These are phyloP conservation scores for Clarias pachynema DNA, from an alignment of 2,797 vertebrate genomes.

Conservation along the genomic window DNA sequence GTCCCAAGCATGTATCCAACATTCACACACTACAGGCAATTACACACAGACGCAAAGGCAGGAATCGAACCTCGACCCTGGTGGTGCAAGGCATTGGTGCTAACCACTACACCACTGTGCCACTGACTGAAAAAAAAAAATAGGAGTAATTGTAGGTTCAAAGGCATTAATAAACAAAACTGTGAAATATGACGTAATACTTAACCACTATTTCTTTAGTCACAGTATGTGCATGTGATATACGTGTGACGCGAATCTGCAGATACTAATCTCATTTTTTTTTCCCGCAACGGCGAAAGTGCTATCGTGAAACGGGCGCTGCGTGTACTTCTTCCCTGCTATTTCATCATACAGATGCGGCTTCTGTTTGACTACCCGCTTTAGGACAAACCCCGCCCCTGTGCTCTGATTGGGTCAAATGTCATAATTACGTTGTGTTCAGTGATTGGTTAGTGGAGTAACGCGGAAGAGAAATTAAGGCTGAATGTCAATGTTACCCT, in stretches of 20 bases:
- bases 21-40: too few relatives aligned
- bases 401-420: background rate
- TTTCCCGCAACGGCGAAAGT: conserved; percentile 65
- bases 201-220: background rate
- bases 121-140: too few relatives aligned
- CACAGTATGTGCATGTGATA: background rate
- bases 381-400: conserved; percentile 14
- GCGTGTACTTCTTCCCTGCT: conserved; percentile 61
- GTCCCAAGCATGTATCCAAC: too few relatives aligned
- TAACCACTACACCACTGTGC: too few relatives aligned
- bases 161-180: background rate
- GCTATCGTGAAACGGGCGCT: background rate
- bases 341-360: conserved; percentile 78
- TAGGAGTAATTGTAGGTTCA: background rate
- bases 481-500: background rate
- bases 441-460: background rate
- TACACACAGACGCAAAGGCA: too few relatives aligned
- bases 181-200: background rate
- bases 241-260: conserved; percentile 64
- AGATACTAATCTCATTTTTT: background rate
- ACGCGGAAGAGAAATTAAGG: background rate
- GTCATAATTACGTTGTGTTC: background rate
- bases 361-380: background rate
- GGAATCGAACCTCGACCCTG: too few relatives aligned
- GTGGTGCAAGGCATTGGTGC: too few relatives aligned